Percentiles rank a stretch among this genome's conserved stretches.
These are phyloP conservation scores for Parochlus steinenii DNA, from an alignment of 2,888 invertebrate genomes.

Conservation along the genomic window DNA sequence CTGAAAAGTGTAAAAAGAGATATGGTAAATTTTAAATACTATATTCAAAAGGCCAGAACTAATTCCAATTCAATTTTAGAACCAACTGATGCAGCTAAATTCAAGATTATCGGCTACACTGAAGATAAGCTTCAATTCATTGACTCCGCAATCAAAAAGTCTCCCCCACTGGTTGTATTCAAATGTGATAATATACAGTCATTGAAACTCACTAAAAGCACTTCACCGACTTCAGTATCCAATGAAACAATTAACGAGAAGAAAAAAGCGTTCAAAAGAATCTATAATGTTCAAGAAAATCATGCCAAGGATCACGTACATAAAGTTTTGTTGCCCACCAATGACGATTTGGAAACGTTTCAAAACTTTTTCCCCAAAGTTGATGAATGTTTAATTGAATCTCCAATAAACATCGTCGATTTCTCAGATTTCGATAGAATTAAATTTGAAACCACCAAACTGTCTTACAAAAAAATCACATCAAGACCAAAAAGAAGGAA, in stretches of 20 bases:
- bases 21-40: slow-evolving; percentile 27
- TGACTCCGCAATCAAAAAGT: slow-evolving; percentile 20
- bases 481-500: slow-evolving; percentile 53
- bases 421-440: slow-evolving; percentile 46
- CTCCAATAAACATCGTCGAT: slow-evolving; percentile 39
- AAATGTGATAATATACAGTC: slow-evolving; percentile 20
- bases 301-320: slow-evolving; percentile 21
- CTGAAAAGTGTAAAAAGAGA: slow-evolving; percentile 43
- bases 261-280: slow-evolving; percentile 7
- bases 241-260: too few relatives aligned
- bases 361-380: slow-evolving; percentile 21
- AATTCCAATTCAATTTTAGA: slow-evolving; percentile 23
- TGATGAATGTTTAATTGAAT: slow-evolving; percentile 25
- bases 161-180: slow-evolving; percentile 23
- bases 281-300: too few relatives aligned
- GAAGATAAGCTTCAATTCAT: slow-evolving; percentile 32
- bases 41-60: neutral
- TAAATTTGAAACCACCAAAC: slow-evolving; percentile 22
- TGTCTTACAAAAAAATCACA: slow-evolving; percentile 40
- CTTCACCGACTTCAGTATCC: slow-evolving; percentile 6
- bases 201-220: slow-evolving; percentile 10
- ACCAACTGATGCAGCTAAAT: slow-evolving; percentile 65
- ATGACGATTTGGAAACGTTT: slow-evolving; percentile 21
- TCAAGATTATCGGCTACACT: slow-evolving; percentile 77
- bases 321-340: slow-evolving; percentile 40